Evolutionary conservation across 2,113 vertebrate species (phyloP).

Genomic region (Macrotus californicus): DNA sequence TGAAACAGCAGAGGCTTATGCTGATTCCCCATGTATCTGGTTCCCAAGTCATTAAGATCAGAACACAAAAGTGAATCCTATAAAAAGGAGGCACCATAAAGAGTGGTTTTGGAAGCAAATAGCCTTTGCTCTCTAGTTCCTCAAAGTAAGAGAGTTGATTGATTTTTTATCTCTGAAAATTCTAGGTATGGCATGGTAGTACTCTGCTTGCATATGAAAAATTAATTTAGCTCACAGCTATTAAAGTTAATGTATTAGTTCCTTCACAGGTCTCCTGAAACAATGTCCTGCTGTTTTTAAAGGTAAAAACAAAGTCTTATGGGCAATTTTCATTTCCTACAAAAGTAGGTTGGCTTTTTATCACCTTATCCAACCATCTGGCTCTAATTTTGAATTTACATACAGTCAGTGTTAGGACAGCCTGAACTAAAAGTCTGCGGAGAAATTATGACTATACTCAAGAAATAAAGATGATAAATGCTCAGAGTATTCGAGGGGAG

Average conservation of each 20-base stretch:
- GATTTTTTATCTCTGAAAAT: constrained; percentile 33
- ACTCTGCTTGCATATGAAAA: constrained; percentile 56
- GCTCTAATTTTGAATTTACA: constrained; percentile 68
- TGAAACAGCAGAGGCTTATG: background rate
- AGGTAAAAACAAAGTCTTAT: constrained; percentile 64
- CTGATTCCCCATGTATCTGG: constrained; percentile 43
- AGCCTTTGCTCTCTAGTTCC: background rate
- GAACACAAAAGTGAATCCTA: constrained; percentile 37
- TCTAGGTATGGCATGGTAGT: background rate
- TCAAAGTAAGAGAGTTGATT: background rate
- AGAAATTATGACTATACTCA: constrained; percentile 56
- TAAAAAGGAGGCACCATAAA: constrained; percentile 5
- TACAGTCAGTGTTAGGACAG: constrained; percentile 50
- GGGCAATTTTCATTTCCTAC: constrained; percentile 63
- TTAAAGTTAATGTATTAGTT: constrained; percentile 65
- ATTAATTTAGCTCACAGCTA: constrained; percentile 57
- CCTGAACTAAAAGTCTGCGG: constrained; percentile 57
- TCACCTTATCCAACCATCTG: constrained; percentile 59
- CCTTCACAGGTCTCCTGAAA: constrained; percentile 60
- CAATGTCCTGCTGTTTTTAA: constrained; percentile 67
- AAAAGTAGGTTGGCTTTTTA: constrained; percentile 62
- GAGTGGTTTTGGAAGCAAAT: background rate
- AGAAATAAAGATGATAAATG: constrained; percentile 69
- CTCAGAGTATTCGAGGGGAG: constrained; percentile 33
- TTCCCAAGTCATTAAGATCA: constrained; percentile 39